Evolutionary conservation across 2,888 invertebrate species (phyloP), one percentile per base, ranked within the genome.

Genomic region (Sarcophaga variegata): DNA sequence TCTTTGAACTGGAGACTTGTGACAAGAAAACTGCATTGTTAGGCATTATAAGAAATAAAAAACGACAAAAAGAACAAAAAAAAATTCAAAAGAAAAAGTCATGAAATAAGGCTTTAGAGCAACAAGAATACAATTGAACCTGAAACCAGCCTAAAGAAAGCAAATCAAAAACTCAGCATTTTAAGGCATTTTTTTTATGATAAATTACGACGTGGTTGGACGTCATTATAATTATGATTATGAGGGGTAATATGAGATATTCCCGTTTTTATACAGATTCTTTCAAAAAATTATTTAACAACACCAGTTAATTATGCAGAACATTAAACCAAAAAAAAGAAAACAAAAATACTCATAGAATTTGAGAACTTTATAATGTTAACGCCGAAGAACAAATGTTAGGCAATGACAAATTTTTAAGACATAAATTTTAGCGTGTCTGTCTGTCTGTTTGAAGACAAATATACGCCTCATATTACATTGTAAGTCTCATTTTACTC

Each of bases 291-390:
- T 79, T 70, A 74, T 81, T 81, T 75, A 77, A 78, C 74, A 71
- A 75, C 72, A 54, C 49, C 37, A 82, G 84, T 84, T 82, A 87
- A 87, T 87, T 87, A 84, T 76, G 81, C 67, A 69, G 79, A 82
- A 76, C 60, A 60, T 59, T 76, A 78, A 83, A 64, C 79, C 25
- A 59, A 66, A 70, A 6, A n/a, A 47, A 75, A 27, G 17, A 62
- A 63, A 14, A 66, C 59, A 66, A 37, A 66, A n/a, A 66, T n/a
- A 47, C 54, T 54, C 54, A 54, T 54, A 17, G 5, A 54, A 54
- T 5, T 54, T 54, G 54, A 54, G 54, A 54, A 54, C 37, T 37
- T 37, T 37, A 47, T 69, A 37, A 59, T 2, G 59, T 14, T 17
- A 59, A 59, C 59, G 17, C 59, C n/a, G 17, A 25, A 64, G 20